Base-by-base conservation (phyloP, 2,888 invertebrate genomes). In the Cephus sareptanus region DNA sequence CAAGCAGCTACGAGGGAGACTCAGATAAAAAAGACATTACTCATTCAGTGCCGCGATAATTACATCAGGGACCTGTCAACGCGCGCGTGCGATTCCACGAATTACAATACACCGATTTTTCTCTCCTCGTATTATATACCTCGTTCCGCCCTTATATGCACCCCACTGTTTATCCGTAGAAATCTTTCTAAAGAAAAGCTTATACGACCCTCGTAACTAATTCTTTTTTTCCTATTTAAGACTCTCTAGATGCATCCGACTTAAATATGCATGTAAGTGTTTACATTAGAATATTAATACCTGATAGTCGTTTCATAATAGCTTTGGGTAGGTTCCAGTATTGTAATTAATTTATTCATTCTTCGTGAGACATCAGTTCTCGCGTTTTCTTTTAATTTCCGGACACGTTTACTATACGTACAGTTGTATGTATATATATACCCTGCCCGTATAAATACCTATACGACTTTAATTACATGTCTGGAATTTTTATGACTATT, bases 11-110 rank as follows among this genome's bases (percentile, higher is more conserved):
- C 79, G 83, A 79, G 83, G 85, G 86, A 81, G 82, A 81, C 78
- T 77, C 84, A 85, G 90, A 90, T 90, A 90, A 90, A 91, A 91
- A 90, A 87, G 86, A 88, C 90, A 91, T 91, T 91, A 91, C 86
- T 91, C 90, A 91, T 86, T 82, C 86, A 85, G 82, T 80, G 85
- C 83, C 81, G 85, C 79, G 87, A 87, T 90, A 90, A 91, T 90
- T 90, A 87, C 88, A 85, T 85, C 81, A 82, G 71, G 81, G 83
- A 81, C 81, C 78, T 83, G 81, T 83, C 83, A 79, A 35, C 77
- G 76, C 75, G 69, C 74, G 40, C 74, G 73, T 77, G 68, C 77
- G 82, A 80, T 81, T 79, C 74, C 74, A 69, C 68, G 76, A 80
- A 79, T 83, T 81, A 78, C 69, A 81, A 81, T 81, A 77, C 81